Base-by-base conservation (phyloP, 2,888 invertebrate species). In the Monoplex corrugatus region DNA sequence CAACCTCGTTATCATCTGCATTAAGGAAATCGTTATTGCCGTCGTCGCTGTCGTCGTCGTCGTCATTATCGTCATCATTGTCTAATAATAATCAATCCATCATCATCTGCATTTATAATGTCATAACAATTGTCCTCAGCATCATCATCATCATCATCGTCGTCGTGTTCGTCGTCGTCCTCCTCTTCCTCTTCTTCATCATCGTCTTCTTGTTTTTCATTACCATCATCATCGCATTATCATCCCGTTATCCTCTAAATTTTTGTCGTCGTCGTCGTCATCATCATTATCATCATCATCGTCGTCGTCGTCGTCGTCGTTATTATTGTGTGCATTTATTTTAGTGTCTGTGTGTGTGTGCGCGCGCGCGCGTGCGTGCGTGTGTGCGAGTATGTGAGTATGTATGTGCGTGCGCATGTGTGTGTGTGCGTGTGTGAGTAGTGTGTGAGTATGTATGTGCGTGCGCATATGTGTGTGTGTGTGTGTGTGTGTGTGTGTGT, bases 301-400 rank as follows among this genome's bases (percentile, higher is more conserved):
- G 19, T n/a, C 3, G 35, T 75, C 10, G 35, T 75, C 2, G 35
- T 3, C 35, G 75, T 5, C 3, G 6, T 32, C 6, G 32, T 35
- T 6, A 35, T 75, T 3, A 5, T 3, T 78, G 78, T 78, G 6
- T 35, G 78, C 38, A 2, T 78, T 8, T 78, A 2, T 78, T 8
- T 78, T 0, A 38, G 38, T 72, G n/a, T 72, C n/a, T 72, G 72
- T 72, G 72, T 72, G 72, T 72, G 72, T n/a, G 8, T 72, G 72
- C 8, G 72, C n/a, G 72, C n/a, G 72, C n/a, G 72, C n/a, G 72
- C n/a, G 72, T 72, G 72, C n/a, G 10, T 72, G 72, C n/a, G 72
- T 72, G 72, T 72, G n/a, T 72, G 72, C n/a, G 72, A n/a, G 72
- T n/a, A 8, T 72, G n/a, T n/a, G 72, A n/a, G 2, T 72, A 8